Evolutionary conservation across 2,888 invertebrate species (phyloP).

Genomic region (Stegophylla sp.): DNA sequence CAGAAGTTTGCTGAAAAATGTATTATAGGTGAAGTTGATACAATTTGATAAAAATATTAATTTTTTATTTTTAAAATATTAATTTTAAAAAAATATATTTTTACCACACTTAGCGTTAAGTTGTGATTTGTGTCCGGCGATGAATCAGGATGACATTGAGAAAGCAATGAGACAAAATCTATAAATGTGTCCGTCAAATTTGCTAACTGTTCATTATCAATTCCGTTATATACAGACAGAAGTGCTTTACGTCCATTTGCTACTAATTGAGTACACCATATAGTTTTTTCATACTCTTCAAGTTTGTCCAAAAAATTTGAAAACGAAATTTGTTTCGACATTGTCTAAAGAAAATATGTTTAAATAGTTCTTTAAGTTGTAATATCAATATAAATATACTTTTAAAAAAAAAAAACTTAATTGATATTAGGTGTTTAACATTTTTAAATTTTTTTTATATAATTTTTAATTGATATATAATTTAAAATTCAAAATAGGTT

Average conservation of each 20-base stretch:
- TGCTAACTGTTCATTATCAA: slow-evolving; percentile 10
- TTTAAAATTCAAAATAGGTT: no score
- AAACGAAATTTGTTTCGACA: slow-evolving; percentile 10
- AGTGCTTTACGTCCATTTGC: slow-evolving; percentile 22
- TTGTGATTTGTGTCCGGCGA: not conserved
- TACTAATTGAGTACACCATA: slow-evolving; percentile 12
- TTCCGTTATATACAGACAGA: not conserved
- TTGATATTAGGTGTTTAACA: no score
- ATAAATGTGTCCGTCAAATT: slow-evolving; percentile 24
- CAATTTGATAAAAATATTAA: not conserved
- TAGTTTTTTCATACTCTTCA: slow-evolving; percentile 22
- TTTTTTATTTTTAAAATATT: not conserved
- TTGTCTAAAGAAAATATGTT: slow-evolving; percentile 1
- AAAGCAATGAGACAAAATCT: slow-evolving; percentile 27
- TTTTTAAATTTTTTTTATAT: no score
- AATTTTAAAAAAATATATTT: not conserved
- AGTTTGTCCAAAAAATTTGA: slow-evolving; percentile 13
- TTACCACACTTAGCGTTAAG: not conserved
- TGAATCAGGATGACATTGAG: not conserved
- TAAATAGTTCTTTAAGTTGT: not conserved
- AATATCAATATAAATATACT: no score
- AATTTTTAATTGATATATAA: no score
- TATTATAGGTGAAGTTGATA: not conserved
- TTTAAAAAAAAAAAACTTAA: no score
- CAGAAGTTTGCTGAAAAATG: not conserved